Evolutionary conservation across 1,140 invertebrate genomes (phyloP).

Genomic region (Penaeus vannamei): DNA sequence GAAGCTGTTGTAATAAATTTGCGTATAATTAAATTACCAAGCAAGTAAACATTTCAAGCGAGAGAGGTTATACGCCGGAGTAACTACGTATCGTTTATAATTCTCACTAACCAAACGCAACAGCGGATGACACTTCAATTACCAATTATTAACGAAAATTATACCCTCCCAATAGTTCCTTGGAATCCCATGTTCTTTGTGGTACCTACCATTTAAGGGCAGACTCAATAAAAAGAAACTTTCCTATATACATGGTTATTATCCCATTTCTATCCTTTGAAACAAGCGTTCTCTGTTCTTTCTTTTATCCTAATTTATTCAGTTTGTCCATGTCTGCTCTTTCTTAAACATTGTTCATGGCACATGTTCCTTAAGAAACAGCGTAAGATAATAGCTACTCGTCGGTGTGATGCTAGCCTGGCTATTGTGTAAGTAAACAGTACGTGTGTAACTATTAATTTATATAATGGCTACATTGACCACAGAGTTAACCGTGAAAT

Average conservation of each 20-base stretch:
- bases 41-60: background rate
- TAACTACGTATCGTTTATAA: background rate
- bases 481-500: constrained; percentile 65
- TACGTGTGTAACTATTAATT: constrained; percentile 66
- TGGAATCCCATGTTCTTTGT: constrained; percentile 44
- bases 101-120: constrained; percentile 36
- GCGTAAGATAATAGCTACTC: constrained; percentile 53
- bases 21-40: no score
- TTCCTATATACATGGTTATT: constrained; percentile 35
- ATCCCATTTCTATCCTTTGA: constrained; percentile 45
- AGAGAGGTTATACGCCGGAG: background rate
- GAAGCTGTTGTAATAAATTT: no score
- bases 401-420: constrained; percentile 46
- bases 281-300: constrained; percentile 16
- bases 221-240: constrained; percentile 39
- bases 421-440: constrained; percentile 64
- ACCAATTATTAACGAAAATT: constrained; percentile 56
- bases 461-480: constrained; percentile 66
- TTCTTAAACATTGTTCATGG: constrained; percentile 55
- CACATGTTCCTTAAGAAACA: constrained; percentile 59
- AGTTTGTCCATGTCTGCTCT: constrained; percentile 57
- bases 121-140: constrained; percentile 53
- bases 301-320: constrained; percentile 11
- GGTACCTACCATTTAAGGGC: constrained; percentile 35
- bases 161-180: constrained; percentile 35